Percentiles rank a stretch among this genome's conserved stretches.
These are phyloP conservation scores for Oncorhynchus masou DNA, from an alignment of 2,113 vertebrate genomes.

Conservation along the genomic window DNA sequence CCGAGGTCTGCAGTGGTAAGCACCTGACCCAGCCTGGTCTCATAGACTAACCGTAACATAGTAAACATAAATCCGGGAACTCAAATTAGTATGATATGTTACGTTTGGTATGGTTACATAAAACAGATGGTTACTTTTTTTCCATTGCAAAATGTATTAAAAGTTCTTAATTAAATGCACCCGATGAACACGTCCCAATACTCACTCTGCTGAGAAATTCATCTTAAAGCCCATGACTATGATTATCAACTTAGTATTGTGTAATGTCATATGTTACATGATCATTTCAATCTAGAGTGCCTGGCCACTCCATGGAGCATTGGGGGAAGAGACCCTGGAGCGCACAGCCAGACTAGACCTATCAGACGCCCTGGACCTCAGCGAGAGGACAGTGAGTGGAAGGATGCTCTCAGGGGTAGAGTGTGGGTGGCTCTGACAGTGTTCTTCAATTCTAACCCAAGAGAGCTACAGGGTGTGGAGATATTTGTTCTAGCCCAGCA, in stretches of 20 bases:
- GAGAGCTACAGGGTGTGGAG: no score
- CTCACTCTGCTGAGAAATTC: neutral
- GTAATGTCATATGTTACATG: constrained; percentile 7
- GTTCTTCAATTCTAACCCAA: no score
- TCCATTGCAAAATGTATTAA: no score
- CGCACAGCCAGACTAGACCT: constrained; percentile 37
- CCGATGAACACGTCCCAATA: neutral
- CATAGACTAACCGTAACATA: no score
- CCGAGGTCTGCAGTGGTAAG: constrained; percentile 5
- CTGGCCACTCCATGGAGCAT: constrained; percentile 11
- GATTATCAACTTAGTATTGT: neutral
- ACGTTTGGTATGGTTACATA: no score
- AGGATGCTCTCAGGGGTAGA: neutral
- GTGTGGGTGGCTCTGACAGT: neutral
- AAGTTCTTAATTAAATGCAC: neutral
- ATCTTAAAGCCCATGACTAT: neutral
- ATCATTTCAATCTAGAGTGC: constrained; percentile 50
- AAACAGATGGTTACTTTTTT: no score
- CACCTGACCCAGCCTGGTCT: no score
- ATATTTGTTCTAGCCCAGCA: no score
- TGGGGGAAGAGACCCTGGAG: constrained; percentile 17
- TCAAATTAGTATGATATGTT: no score
- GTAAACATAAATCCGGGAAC: no score
- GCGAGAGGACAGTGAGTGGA: constrained; percentile 73
- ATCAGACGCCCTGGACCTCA: constrained; percentile 58